phyloP scores from a whole-genome alignment of 1,140 invertebrate genomes.

The Drosophila rufa region DNA sequence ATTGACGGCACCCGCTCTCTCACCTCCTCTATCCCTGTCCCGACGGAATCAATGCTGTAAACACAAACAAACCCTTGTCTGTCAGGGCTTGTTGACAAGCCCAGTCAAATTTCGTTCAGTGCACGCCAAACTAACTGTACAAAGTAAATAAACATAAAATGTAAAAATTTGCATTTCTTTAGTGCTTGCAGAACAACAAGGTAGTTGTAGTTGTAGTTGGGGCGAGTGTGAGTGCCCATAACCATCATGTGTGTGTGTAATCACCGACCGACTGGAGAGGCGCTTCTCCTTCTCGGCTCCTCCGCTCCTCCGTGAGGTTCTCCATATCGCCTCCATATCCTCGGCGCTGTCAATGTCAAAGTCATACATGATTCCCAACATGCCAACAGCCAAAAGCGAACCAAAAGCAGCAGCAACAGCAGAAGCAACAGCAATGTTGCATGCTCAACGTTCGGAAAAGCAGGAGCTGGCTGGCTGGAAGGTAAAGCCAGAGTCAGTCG shows the following conservation, averaged over 20 bases:
- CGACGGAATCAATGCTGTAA: slow-evolving; percentile 24
- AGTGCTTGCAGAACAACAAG: slow-evolving; percentile 18
- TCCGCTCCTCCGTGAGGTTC: slow-evolving; percentile 5
- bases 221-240: slow-evolving; percentile 17
- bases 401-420: slow-evolving; percentile 29
- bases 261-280: slow-evolving; percentile 34
- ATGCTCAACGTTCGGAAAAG: slow-evolving; percentile 31
- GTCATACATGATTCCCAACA: slow-evolving; percentile 75
- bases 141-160: slow-evolving; percentile 78
- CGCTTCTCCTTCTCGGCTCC: neutral
- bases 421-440: slow-evolving; percentile 36
- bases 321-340: slow-evolving; percentile 40
- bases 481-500: slow-evolving; percentile 12
- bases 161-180: slow-evolving; percentile 58
- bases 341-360: slow-evolving; percentile 76
- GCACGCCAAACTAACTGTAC: slow-evolving; percentile 58
- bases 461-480: slow-evolving; percentile 10
- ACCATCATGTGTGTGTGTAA: slow-evolving; percentile 49
- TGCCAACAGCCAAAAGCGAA: slow-evolving; percentile 68
- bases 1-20: slow-evolving; percentile 22
- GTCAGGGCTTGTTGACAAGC: slow-evolving; percentile 32
- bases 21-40: neutral
- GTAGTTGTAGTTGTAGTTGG: slow-evolving; percentile 11
- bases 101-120: slow-evolving; percentile 52
- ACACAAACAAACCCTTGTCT: slow-evolving; percentile 43